Conservation (phyloP, 2,797 vertebrate genomes). For the Enteromius mattozi region DNA sequence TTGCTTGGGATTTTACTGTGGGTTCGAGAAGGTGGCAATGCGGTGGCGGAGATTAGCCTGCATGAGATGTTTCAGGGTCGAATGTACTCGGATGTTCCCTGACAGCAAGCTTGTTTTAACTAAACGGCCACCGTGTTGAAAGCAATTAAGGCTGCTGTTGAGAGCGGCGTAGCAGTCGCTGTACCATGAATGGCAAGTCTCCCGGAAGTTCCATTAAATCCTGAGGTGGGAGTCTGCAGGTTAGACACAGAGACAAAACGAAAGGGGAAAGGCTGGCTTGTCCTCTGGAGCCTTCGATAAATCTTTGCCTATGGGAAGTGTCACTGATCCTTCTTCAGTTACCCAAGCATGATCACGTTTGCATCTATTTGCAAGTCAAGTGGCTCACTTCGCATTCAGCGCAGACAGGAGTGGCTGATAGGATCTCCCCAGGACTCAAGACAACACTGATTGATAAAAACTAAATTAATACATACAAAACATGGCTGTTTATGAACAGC, state of each 20-base stretch:
- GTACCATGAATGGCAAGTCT: constrained; percentile 46
- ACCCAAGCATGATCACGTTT: constrained; percentile 42
- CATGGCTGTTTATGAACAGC: constrained; percentile 30
- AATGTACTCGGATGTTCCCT: constrained; percentile 55
- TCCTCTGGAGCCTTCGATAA: constrained; percentile 46
- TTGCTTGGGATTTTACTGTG: constrained; percentile 21
- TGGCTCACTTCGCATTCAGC: constrained; percentile 53
- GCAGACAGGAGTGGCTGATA: constrained; percentile 41
- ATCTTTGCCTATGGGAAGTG: constrained; percentile 50
- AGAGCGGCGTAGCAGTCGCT: constrained; percentile 13
- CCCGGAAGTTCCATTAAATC: constrained; percentile 48
- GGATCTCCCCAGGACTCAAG: constrained; percentile 48
- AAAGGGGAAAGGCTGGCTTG: constrained; percentile 26
- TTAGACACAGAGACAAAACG: constrained; percentile 25
- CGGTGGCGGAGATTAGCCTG: constrained; percentile 35
- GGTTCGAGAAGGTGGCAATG: constrained; percentile 31
- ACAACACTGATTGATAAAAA: constrained; percentile 48
- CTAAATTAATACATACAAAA: constrained; percentile 56
- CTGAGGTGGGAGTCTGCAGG: constrained; percentile 38
- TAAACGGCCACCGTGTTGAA: constrained; percentile 45
- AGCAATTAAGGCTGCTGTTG: constrained; percentile 54
- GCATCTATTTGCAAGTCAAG: constrained; percentile 63
- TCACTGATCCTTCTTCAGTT: constrained; percentile 52
- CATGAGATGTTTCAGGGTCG: constrained; percentile 8
- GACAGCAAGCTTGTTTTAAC: constrained; percentile 44